These are phyloP conservation scores for Trialeurodes vaporariorum DNA, from an alignment of 1,140 invertebrate species.

Conservation along the genomic window DNA sequence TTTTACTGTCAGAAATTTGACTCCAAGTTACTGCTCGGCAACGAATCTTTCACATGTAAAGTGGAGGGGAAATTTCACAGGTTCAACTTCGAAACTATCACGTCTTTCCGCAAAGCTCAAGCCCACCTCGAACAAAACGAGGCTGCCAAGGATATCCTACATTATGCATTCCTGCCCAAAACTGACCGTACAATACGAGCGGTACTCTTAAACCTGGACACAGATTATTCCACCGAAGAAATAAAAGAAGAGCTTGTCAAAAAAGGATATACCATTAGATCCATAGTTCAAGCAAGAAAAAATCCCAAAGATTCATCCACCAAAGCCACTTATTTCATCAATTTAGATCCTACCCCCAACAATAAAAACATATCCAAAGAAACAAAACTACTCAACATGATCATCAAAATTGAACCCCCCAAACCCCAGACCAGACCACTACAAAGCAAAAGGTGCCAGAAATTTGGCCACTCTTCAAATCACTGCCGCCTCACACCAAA, in stretches of 20 bases:
- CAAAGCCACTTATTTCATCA: constrained; percentile 31
- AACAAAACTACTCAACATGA: constrained; percentile 23
- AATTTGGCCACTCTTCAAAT: constrained; percentile 31
- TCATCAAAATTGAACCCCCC: constrained; percentile 28
- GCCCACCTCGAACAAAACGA: no score
- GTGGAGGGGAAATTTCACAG: no score
- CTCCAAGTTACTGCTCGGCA: no score
- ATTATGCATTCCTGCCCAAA: no score
- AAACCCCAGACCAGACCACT: constrained; percentile 21
- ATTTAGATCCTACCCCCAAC: constrained; percentile 28
- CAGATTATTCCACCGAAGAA: no score
- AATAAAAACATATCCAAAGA: constrained; percentile 31
- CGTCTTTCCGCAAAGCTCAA: no score
- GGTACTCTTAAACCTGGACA: no score
- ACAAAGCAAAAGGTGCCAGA: constrained; percentile 32
- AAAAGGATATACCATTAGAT: background rate
- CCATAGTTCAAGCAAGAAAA: constrained; percentile 13
- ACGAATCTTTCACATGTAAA: no score
- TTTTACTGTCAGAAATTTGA: no score
- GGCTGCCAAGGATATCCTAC: no score
- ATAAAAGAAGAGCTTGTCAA: constrained; percentile 23
- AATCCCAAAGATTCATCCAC: constrained; percentile 26
- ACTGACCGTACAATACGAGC: no score
- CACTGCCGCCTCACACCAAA: constrained; percentile 14
- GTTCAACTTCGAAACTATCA: no score